phyloP scores from a whole-genome alignment of 2,888 invertebrate species.

The Phytoseiulus persimilis region DNA sequence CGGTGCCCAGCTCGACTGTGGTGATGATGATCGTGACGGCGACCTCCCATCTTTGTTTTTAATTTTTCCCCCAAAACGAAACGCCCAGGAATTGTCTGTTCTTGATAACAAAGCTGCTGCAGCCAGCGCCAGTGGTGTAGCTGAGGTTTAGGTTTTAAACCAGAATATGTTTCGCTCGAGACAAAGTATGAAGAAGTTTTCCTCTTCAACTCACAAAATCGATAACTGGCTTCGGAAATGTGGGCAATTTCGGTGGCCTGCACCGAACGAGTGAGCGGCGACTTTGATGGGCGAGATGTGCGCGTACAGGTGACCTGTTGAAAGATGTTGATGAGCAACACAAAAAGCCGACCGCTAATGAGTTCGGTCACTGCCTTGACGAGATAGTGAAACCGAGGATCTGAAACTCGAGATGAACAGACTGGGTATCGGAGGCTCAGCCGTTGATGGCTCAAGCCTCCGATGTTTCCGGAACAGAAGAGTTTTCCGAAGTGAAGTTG shows the following conservation, averaged over 20 bases:
- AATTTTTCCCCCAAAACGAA: not conserved
- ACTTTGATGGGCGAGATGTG: too few relatives aligned
- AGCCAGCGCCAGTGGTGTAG: not conserved
- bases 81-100: not conserved
- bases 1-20: not conserved
- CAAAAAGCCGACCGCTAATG: too few relatives aligned
- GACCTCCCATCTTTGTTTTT: slow-evolving; percentile 5
- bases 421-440: too few relatives aligned
- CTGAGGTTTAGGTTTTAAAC: not conserved
- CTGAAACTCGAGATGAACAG: not conserved
- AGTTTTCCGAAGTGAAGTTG: too few relatives aligned
- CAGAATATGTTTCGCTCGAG: not conserved
- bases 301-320: too few relatives aligned
- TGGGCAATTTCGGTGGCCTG: too few relatives aligned
- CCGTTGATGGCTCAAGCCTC: too few relatives aligned
- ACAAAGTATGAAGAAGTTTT: not conserved
- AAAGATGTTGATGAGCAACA: too few relatives aligned
- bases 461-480: too few relatives aligned
- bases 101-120: not conserved
- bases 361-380: too few relatives aligned
- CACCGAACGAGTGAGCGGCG: too few relatives aligned
- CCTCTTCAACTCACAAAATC: not conserved
- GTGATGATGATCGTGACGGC: not conserved
- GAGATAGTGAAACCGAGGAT: not conserved
- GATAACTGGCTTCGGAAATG: not conserved